Conservation (phyloP, 2,888 invertebrate species). For the Chouioia cunea region DNA sequence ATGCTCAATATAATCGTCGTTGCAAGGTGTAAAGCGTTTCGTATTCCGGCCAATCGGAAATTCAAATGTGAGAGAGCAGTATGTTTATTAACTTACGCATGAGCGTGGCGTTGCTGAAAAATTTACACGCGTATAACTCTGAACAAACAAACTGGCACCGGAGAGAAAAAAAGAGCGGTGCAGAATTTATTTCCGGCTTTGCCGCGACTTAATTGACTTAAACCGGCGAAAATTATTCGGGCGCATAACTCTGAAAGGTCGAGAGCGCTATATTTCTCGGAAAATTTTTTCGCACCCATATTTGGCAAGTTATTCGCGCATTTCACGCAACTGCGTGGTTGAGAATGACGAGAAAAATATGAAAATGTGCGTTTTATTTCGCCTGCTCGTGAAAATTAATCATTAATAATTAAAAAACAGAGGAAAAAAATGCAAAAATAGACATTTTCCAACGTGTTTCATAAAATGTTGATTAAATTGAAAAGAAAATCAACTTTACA, state of each 20-base stretch:
- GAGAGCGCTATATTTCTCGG: neutral
- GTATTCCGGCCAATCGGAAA: slow-evolving; percentile 7
- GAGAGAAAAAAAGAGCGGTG: slow-evolving; percentile 26
- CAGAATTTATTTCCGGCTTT: slow-evolving; percentile 49
- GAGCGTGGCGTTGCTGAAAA: slow-evolving; percentile 38
- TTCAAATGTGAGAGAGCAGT: slow-evolving; percentile 31
- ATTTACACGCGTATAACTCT: slow-evolving; percentile 41
- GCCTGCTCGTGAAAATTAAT: too few relatives aligned
- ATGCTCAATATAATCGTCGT: too few relatives aligned
- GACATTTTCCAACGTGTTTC: too few relatives aligned
- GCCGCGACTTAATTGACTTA: slow-evolving; percentile 41
- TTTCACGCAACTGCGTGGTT: neutral
- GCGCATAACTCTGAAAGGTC: slow-evolving; percentile 1
- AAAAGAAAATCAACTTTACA: too few relatives aligned
- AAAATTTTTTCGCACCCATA: neutral
- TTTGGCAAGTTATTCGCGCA: slow-evolving; percentile 5
- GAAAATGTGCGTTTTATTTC: slow-evolving; percentile 15
- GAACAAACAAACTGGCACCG: slow-evolving; percentile 33
- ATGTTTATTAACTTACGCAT: slow-evolving; percentile 39
- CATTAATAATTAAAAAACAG: too few relatives aligned
- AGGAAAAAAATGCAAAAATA: too few relatives aligned
- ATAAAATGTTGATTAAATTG: too few relatives aligned
- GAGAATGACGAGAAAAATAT: slow-evolving; percentile 17
- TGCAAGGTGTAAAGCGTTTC: neutral
- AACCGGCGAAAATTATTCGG: slow-evolving; percentile 39